A percentile compares a stretch with the other conserved stretches of the same genome.
phyloP scores from a whole-genome alignment of 23 tunicate species.

The Ciona savignyi region DNA sequence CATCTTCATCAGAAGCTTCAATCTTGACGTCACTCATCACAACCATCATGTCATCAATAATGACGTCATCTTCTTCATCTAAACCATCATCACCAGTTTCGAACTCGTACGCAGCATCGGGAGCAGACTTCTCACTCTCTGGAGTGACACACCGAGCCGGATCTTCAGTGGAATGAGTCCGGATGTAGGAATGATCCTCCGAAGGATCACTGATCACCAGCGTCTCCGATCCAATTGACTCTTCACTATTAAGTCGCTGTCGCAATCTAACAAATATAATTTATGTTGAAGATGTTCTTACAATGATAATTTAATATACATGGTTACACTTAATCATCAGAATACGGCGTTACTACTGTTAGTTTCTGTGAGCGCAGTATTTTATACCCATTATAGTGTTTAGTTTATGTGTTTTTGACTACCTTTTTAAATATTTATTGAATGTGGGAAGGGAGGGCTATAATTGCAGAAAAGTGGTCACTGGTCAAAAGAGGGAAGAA shows the following conservation, averaged over 20 bases:
- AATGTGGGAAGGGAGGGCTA: too few relatives aligned
- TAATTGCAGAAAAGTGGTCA: too few relatives aligned
- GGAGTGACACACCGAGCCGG: conserved; percentile 50
- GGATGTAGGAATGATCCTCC: conserved; percentile 71
- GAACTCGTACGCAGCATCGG: conserved; percentile 95
- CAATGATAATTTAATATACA: too few relatives aligned
- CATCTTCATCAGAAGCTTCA: conserved; percentile 20
- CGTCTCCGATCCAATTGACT: not conserved
- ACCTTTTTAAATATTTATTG: too few relatives aligned
- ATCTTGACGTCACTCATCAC: conserved; percentile 12
- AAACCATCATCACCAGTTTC: conserved; percentile 48
- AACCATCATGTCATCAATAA: conserved; percentile 10
- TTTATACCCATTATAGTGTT: not conserved
- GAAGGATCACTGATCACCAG: conserved; percentile 44
- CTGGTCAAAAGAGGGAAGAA: too few relatives aligned
- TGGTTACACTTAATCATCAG: too few relatives aligned
- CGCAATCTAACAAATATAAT: not conserved
- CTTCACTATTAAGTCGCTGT: not conserved
- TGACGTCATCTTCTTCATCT: conserved; percentile 30
- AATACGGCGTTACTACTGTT: too few relatives aligned
- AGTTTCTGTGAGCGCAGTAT: too few relatives aligned
- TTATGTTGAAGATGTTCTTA: too few relatives aligned
- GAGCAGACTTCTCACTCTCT: conserved; percentile 88
- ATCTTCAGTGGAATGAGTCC: not conserved
- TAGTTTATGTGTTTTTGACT: too few relatives aligned